Evolutionary conservation across 2,888 invertebrate species (phyloP), one percentile per base, ranked within the genome.

Genomic region (Germaria angustata): DNA sequence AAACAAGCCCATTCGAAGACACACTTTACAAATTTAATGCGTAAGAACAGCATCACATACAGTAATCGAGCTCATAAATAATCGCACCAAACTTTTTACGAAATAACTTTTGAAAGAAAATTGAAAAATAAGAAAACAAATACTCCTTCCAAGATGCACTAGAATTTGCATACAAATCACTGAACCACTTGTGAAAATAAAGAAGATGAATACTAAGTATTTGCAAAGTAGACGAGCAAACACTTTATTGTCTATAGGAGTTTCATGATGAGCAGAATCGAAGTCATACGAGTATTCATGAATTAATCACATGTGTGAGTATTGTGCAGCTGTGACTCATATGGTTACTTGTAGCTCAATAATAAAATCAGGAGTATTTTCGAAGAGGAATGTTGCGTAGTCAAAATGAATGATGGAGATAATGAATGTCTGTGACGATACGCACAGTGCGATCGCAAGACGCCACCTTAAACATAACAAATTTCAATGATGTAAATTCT

Each of bases 21-120:
- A 61, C 36, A 66, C 34, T 49, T 63, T 51, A 39, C 51, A 61
- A 22, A 46, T 22, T 8, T 2, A 49, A n/a, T 79, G 79, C 79
- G 79, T 79, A 79, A 59, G 63, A 61, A 57, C 51, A 41, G 32
- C 65, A 65, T 55, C 76, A 28, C 39, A 76, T 41, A 44, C 15
- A 44, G 59, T 72, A 77, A 72, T 72, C 77, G 77, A 81, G 75
- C 82, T 34, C 73, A 82, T 79, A 79, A 82, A 82, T 75, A 79
- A 82, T 81, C 81, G 69, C 59, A 72, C 57, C 55, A 49, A 72
- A 65, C 46, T 24, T 32, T 49, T 59, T 44, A 63, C 22, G 11
- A 22, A 49, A 34, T 41, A 57, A 77, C 13, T 17, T 28, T 24
- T 13, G 28, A 46, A 39, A n/a, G n/a, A n/a, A n/a, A n/a, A n/a